Percentiles rank a stretch among this genome's conserved stretches.
Conservation (phyloP, 2,113 vertebrate genomes). For the Nycticorax nycticorax region DNA sequence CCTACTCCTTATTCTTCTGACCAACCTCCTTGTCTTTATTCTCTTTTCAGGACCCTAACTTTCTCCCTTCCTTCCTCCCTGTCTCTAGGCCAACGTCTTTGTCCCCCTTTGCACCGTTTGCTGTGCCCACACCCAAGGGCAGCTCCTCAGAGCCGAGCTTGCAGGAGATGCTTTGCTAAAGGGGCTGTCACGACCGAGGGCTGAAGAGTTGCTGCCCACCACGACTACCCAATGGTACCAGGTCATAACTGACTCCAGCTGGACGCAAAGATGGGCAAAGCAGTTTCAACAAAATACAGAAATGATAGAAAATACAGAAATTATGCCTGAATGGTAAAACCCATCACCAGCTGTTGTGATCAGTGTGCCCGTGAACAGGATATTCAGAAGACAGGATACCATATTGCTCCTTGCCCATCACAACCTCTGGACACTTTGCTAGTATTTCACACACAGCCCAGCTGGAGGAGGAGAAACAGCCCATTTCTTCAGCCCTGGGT, state of each 20-base stretch:
- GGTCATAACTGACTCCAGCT: background rate
- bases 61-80: background rate
- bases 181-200: background rate
- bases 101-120: too few relatives aligned
- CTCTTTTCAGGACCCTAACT: background rate
- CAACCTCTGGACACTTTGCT: background rate
- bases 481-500: background rate
- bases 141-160: background rate
- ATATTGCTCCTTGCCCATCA: background rate
- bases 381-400: background rate
- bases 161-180: background rate
- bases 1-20: background rate
- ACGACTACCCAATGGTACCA: background rate
- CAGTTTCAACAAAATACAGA: background rate
- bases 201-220: background rate
- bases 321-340: background rate
- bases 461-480: background rate
- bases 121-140: background rate
- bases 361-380: background rate
- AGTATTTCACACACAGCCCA: background rate
- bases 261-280: background rate
- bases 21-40: background rate
- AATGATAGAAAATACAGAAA: background rate
- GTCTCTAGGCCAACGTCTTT: background rate
- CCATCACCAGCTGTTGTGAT: background rate